Percentiles rank a stretch among this genome's conserved stretches.
Conservation (phyloP, 2,113 vertebrate genomes). For the Antechinus flavipes region DNA sequence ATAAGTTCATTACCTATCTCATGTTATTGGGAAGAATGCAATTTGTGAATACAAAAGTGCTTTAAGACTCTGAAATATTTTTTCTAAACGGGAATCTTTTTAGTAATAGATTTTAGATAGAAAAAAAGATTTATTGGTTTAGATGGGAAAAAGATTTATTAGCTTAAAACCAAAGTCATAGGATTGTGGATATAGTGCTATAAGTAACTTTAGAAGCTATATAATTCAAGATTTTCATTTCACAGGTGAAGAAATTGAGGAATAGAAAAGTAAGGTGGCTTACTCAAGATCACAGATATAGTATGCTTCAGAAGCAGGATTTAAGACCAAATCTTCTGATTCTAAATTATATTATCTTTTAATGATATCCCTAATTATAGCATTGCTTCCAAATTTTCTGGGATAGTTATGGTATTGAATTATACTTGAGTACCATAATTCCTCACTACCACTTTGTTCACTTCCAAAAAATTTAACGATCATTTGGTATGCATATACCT, state of each 20-base stretch:
- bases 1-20: not conserved
- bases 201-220: not conserved
- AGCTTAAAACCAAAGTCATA: not conserved
- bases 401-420: not conserved
- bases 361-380: not conserved
- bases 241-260: not conserved
- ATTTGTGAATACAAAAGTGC: not conserved
- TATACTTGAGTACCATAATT: not conserved
- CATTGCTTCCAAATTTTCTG: not conserved
- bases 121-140: too few species aligned
- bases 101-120: not conserved
- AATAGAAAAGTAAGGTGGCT: not conserved
- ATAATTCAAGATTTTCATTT: not conserved
- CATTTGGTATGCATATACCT: not conserved
- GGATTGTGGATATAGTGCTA: not conserved
- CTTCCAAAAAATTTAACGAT: not conserved
- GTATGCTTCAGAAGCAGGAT: not conserved
- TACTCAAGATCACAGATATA: not conserved
- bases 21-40: not conserved
- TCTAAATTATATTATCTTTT: not conserved
- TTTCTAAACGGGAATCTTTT: not conserved
- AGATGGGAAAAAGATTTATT: too few species aligned
- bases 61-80: not conserved
- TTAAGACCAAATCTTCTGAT: not conserved
- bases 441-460: not conserved